Conservation (phyloP, 2,113 vertebrate species). For the Odontophorus gujanensis region DNA sequence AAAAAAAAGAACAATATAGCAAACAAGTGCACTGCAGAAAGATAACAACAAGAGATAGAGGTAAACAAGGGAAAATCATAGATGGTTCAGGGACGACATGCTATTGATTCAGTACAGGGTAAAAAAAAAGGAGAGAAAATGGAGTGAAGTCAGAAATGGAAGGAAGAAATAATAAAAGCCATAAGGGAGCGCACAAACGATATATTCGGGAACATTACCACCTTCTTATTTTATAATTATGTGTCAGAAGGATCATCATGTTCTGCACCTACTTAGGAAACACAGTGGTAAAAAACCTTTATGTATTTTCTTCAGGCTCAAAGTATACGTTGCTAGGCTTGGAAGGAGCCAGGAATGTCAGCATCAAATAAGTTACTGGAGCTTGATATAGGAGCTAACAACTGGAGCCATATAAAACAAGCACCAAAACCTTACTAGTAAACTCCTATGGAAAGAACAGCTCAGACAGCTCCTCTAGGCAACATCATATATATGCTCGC, state of each 20-base stretch:
- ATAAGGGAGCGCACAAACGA: not conserved
- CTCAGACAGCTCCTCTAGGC: slow-evolving; percentile 56
- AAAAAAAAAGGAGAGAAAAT: not conserved
- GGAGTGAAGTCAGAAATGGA: not conserved
- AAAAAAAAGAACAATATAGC: not conserved
- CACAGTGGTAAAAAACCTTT: slow-evolving; percentile 6
- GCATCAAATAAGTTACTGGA: slow-evolving; percentile 9
- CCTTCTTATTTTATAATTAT: slow-evolving; percentile 48
- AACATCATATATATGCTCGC: slow-evolving; percentile 25
- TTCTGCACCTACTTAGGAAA: slow-evolving; percentile 29
- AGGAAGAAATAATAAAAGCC: slow-evolving; percentile 21
- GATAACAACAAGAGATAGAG: not conserved
- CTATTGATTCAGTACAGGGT: not conserved
- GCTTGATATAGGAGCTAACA: slow-evolving; percentile 9
- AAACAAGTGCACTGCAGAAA: not conserved
- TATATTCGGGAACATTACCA: not conserved
- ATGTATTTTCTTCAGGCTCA: slow-evolving; percentile 2
- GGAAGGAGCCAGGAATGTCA: slow-evolving; percentile 4
- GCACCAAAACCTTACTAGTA: slow-evolving; percentile 11
- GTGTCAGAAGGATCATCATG: slow-evolving; percentile 34
- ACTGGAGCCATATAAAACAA: not conserved
- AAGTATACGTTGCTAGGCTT: not conserved
- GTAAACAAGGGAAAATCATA: not conserved
- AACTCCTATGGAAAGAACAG: slow-evolving; percentile 48
- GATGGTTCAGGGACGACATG: not conserved